A percentile compares a stretch with the other conserved stretches of the same genome.
These are phyloP conservation scores for Hydriomena furcata DNA, from an alignment of 2,888 invertebrate species.

Conservation along the genomic window DNA sequence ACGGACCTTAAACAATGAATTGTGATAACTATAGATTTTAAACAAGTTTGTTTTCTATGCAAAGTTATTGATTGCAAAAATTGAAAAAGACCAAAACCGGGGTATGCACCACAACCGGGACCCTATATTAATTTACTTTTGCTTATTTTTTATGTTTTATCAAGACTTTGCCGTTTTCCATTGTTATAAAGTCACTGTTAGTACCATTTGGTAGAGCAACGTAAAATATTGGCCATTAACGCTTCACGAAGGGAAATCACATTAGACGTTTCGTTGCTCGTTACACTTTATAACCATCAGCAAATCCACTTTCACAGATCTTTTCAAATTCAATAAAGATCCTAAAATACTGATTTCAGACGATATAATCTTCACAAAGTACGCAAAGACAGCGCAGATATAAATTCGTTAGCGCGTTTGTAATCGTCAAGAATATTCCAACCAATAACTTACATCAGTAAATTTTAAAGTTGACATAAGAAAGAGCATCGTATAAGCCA, in stretches of 20 bases:
- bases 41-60: too few species aligned
- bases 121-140: too few species aligned
- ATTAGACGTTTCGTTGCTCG: constrained; percentile 49
- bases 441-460: constrained; percentile 75
- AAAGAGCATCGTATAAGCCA: constrained; percentile 78
- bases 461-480: constrained; percentile 82
- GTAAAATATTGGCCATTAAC: constrained; percentile 13
- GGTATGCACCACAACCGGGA: too few species aligned
- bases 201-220: background rate
- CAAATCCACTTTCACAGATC: constrained; percentile 64
- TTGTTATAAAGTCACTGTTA: background rate
- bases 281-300: constrained; percentile 63
- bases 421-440: constrained; percentile 75
- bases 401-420: constrained; percentile 80
- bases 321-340: constrained; percentile 70
- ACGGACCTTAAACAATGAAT: too few species aligned
- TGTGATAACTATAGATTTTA: too few species aligned
- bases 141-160: too few species aligned
- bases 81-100: too few species aligned
- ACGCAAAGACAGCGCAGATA: constrained; percentile 68
- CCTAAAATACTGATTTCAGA: constrained; percentile 70
- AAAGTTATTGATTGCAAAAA: too few species aligned
- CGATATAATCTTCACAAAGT: constrained; percentile 68
- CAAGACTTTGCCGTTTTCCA: background rate
- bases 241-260: constrained; percentile 22